Conservation (phyloP, 2,888 invertebrate genomes). For the Drosophila limbata region DNA sequence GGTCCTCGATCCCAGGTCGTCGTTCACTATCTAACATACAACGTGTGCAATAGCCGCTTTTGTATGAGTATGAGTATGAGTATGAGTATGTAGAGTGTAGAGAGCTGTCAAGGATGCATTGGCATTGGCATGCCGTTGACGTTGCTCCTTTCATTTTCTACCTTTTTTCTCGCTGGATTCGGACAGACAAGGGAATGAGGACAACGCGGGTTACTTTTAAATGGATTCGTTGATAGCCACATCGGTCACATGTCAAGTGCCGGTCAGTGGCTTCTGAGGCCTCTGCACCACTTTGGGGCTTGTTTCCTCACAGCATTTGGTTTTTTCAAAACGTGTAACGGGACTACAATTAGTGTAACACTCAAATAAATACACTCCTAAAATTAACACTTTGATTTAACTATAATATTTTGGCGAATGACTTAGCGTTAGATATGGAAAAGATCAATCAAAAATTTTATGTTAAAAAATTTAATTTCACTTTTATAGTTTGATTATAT, state of each 20-base stretch:
- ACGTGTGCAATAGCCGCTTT: slow-evolving; percentile 23
- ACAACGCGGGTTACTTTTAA: slow-evolving; percentile 50
- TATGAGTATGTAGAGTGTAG: background rate
- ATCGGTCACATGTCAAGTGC: slow-evolving; percentile 77
- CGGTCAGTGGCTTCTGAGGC: slow-evolving; percentile 52
- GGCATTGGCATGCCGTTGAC: slow-evolving; percentile 37
- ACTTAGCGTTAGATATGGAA: no score
- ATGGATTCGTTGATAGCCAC: slow-evolving; percentile 70
- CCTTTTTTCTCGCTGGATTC: slow-evolving; percentile 15
- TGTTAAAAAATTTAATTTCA: no score
- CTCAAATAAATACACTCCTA: no score
- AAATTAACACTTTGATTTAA: no score
- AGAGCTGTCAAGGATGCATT: slow-evolving; percentile 31
- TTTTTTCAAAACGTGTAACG: slow-evolving; percentile 1
- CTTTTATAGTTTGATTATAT: no score
- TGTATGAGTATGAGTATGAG: background rate
- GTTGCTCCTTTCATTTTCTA: slow-evolving; percentile 16
- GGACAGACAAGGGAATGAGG: background rate
- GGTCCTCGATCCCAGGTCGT: slow-evolving; percentile 11
- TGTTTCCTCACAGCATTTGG: slow-evolving; percentile 11
- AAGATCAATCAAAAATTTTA: no score
- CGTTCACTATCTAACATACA: slow-evolving; percentile 18
- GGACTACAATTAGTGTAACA: no score
- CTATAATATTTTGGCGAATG: no score
- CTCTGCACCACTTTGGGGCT: slow-evolving; percentile 20